These are phyloP conservation scores for Drosophila eohydei DNA, from an alignment of 2,888 invertebrate genomes.

Conservation along the genomic window DNA sequence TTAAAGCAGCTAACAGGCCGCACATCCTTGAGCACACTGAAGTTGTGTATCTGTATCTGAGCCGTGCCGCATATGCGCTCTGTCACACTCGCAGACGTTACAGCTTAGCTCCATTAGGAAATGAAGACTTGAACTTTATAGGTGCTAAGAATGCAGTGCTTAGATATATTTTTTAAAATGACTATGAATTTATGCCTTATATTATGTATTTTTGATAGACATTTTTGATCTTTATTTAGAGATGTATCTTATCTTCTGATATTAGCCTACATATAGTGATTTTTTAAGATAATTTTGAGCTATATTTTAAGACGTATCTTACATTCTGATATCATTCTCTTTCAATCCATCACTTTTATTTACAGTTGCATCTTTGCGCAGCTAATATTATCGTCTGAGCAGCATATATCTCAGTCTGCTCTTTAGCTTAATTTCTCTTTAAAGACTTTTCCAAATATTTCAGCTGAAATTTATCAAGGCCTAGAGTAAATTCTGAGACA, in stretches of 20 bases:
- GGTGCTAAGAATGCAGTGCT: neutral
- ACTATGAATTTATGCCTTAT: neutral
- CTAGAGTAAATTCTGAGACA: neutral
- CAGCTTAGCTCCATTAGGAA: slow-evolving; percentile 18
- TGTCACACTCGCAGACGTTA: slow-evolving; percentile 19
- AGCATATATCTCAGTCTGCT: too few relatives aligned
- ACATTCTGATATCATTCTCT: neutral
- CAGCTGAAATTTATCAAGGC: too few relatives aligned
- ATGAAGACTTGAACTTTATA: neutral
- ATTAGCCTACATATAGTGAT: neutral
- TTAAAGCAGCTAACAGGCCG: slow-evolving; percentile 68
- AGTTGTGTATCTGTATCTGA: slow-evolving; percentile 32
- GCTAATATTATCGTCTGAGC: neutral
- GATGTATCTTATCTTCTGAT: neutral
- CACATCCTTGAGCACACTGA: slow-evolving; percentile 31
- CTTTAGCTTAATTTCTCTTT: neutral
- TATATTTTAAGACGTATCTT: neutral
- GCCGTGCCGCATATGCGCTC: slow-evolving; percentile 39
- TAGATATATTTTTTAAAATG: neutral
- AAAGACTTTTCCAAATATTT: neutral
- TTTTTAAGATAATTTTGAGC: neutral
- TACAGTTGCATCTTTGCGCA: neutral
- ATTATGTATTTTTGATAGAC: neutral
- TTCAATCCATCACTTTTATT: neutral
- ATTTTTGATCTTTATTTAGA: neutral